Base-by-base conservation (phyloP, 2,888 invertebrate species). In the Caenorhabditis sinica region DNA sequence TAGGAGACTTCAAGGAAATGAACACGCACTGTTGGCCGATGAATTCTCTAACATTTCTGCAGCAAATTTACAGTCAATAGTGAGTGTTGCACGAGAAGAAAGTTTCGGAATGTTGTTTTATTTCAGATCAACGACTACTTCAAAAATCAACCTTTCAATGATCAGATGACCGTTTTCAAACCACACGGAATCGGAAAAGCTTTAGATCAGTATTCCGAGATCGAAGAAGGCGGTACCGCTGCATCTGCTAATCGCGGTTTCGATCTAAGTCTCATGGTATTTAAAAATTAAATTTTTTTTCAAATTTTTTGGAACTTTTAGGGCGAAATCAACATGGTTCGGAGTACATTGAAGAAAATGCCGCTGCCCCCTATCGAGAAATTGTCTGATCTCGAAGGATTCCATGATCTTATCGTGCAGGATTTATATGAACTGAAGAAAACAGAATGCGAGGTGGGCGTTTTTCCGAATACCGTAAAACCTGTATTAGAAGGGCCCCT, bases 121-220 rank as follows among this genome's bases (percentile, higher is more conserved):
- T 68, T 73, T 63, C 66, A 90, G 90, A 87, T 90, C 25, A 79
- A 80, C 56, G 88, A 88, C 23, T 85, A 89, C 66, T 90, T 89
- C 72, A 66, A 72, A 30, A 69, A 79, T 5, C 75, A 86, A 23
- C 83, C 86, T 4, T 60, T 86, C 5, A 43, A 73, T 4, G 77
- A 88, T 4, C 76, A 77, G 28, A 79, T 90, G 80, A 86, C 83
- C 1, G 86, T 90, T 51, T 63, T 90, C 15, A 86, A 86, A 53
- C 86, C 88, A n/a, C 60, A 33, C 1, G 83, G 83, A 15, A 86
- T 90, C 58, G 83, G 85, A 53, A 80, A 74, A 71, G 88, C 88
- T 8, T 58, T 88, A 3, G 84, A 86, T 30, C 74, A 82, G n/a
- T 87, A 85, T 56, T 83, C 85, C 0, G 85, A 86, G n/a, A 75